Percentiles rank a stretch among this genome's conserved stretches.
phyloP scores from a whole-genome alignment of 2,888 invertebrate species.

The Rhogogaster chlorosoma region DNA sequence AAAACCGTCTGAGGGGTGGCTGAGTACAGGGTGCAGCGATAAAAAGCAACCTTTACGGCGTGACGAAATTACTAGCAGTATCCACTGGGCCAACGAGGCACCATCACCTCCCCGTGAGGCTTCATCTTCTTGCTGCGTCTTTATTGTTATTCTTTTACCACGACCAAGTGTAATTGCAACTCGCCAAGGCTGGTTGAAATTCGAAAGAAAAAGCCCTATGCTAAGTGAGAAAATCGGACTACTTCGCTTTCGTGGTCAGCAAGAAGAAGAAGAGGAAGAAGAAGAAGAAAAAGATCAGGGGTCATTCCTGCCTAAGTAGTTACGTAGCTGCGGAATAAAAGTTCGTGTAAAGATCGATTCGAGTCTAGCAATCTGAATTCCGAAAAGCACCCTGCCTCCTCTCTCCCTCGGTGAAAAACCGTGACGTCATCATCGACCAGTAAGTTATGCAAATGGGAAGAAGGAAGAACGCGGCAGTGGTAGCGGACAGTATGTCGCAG shows the following conservation, averaged over 20 bases:
- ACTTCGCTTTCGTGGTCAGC: not conserved
- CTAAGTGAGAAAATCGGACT: not conserved
- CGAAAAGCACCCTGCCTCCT: not conserved
- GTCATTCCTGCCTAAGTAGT: not conserved
- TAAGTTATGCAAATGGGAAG: conserved; percentile 47
- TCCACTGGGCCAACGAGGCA: conserved; percentile 63
- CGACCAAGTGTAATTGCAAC: conserved; percentile 39
- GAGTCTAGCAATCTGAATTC: not conserved
- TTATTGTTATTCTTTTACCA: conserved; percentile 48
- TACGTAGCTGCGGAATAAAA: not conserved
- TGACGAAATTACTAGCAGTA: conserved; percentile 73
- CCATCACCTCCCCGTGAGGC: conserved; percentile 40
- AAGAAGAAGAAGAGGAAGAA: too few species aligned
- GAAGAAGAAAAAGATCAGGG: not conserved
- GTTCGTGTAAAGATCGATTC: conserved; percentile 21
- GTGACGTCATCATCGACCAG: conserved; percentile 49
- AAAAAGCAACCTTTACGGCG: conserved; percentile 74
- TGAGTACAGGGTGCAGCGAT: conserved; percentile 62
- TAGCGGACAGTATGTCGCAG: conserved; percentile 45
- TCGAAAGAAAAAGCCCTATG: not conserved
- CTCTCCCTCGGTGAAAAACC: conserved; percentile 50
- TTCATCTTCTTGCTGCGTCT: conserved; percentile 38
- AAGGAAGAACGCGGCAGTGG: conserved; percentile 37
- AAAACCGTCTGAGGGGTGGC: not conserved
- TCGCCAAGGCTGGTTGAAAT: not conserved